phyloP scores from a whole-genome alignment of 2,888 invertebrate species.

The Escarpia spicata region DNA sequence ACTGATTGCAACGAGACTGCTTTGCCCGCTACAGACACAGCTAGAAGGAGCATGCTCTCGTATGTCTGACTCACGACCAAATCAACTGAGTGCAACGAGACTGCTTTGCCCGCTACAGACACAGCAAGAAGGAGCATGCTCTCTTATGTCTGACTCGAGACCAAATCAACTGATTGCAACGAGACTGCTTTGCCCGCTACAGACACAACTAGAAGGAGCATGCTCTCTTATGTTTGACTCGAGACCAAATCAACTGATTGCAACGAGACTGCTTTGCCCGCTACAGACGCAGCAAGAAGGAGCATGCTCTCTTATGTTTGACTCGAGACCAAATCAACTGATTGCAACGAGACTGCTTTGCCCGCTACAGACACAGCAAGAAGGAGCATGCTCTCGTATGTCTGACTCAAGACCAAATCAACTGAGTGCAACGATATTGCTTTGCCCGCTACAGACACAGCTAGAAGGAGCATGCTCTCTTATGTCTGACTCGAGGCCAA shows the following conservation, averaged over 20 bases:
- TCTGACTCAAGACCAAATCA: too few relatives aligned
- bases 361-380: too few relatives aligned
- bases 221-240: not conserved
- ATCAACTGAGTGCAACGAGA: not conserved
- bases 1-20: not conserved
- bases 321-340: too few relatives aligned
- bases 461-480: too few relatives aligned
- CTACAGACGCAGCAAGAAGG: too few relatives aligned
- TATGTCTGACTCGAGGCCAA: too few relatives aligned
- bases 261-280: too few relatives aligned
- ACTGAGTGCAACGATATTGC: too few relatives aligned
- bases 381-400: too few relatives aligned
- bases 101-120: not conserved
- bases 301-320: too few relatives aligned
- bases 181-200: not conserved
- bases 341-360: too few relatives aligned
- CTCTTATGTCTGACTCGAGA: not conserved
- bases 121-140: not conserved
- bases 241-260: not conserved
- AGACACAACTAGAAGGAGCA: not conserved
- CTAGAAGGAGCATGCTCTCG: not conserved
- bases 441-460: too few relatives aligned
- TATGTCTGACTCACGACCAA: not conserved
- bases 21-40: not conserved
- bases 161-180: not conserved